phyloP scores from a whole-genome alignment of 2,888 invertebrate genomes.

The Drosophila aldrichi region DNA sequence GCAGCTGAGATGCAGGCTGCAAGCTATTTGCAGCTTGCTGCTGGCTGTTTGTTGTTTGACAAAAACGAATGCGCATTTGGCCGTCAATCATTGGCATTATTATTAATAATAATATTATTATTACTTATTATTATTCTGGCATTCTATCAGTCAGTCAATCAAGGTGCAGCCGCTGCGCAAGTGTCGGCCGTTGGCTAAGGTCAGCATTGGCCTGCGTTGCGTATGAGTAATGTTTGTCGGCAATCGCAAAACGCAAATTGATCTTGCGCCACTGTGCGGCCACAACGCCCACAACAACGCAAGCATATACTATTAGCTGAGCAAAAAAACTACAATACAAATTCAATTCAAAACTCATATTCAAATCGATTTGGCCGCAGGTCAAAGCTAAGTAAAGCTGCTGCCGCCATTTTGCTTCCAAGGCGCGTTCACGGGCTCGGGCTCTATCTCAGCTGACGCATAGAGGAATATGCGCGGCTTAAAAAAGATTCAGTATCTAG shows the following conservation, averaged over 20 bases:
- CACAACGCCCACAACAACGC: conserved; percentile 41
- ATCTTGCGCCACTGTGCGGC: conserved; percentile 50
- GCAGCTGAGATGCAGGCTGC: conserved; percentile 11
- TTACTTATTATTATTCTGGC: not conserved
- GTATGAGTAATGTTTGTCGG: conserved; percentile 56
- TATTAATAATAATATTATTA: conserved; percentile 31
- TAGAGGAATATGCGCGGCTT: conserved; percentile 32
- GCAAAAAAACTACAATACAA: conserved; percentile 2
- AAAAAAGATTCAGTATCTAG: conserved; percentile 55
- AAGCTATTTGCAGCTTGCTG: not conserved
- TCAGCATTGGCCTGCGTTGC: conserved; percentile 54
- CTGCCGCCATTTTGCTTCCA: conserved; percentile 39
- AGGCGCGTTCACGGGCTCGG: conserved; percentile 19
- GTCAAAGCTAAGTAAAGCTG: conserved; percentile 21
- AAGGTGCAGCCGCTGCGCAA: conserved; percentile 41
- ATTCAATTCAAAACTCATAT: conserved; percentile 25
- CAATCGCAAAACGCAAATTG: conserved; percentile 7
- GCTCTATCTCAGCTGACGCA: conserved; percentile 41
- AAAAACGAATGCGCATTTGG: conserved; percentile 34
- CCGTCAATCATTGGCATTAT: conserved; percentile 51
- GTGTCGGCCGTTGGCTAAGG: conserved; percentile 46
- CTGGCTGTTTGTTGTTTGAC: conserved; percentile 6
- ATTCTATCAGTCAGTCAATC: conserved; percentile 51
- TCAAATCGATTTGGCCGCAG: conserved; percentile 49
- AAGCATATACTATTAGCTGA: conserved; percentile 31